These are phyloP conservation scores for Peucedramus taeniatus DNA, from an alignment of 2,113 vertebrate species.

Conservation along the genomic window DNA sequence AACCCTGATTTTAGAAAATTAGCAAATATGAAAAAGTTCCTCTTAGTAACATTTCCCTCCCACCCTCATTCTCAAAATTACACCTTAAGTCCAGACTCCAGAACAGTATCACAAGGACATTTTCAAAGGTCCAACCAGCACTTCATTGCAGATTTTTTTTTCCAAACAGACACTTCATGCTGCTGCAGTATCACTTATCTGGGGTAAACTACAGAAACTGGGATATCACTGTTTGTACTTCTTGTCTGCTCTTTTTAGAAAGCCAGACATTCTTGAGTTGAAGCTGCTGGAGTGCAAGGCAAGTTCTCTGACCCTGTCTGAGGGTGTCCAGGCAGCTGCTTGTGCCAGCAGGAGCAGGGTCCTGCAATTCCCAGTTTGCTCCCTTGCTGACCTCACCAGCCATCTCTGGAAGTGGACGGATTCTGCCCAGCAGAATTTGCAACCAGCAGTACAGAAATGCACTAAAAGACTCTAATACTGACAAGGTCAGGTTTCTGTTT, in stretches of 20 bases:
- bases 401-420: background rate
- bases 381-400: background rate
- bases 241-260: background rate
- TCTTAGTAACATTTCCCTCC: background rate
- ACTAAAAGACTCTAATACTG: background rate
- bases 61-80: background rate
- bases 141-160: background rate
- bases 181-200: background rate
- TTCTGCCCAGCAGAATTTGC: slow-evolving; percentile 52
- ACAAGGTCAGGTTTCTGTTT: background rate
- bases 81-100: background rate
- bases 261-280: background rate
- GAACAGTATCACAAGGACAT: background rate
- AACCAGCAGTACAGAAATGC: background rate
- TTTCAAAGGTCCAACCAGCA: background rate
- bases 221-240: background rate
- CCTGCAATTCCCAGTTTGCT: background rate
- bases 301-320: background rate
- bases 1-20: slow-evolving; percentile 21
- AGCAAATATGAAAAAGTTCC: background rate
- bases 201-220: background rate
- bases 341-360: background rate
- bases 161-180: background rate
- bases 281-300: background rate
- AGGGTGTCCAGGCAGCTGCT: background rate